phyloP scores from a whole-genome alignment of 2,113 vertebrate genomes.

The Callaeas wilsoni region DNA sequence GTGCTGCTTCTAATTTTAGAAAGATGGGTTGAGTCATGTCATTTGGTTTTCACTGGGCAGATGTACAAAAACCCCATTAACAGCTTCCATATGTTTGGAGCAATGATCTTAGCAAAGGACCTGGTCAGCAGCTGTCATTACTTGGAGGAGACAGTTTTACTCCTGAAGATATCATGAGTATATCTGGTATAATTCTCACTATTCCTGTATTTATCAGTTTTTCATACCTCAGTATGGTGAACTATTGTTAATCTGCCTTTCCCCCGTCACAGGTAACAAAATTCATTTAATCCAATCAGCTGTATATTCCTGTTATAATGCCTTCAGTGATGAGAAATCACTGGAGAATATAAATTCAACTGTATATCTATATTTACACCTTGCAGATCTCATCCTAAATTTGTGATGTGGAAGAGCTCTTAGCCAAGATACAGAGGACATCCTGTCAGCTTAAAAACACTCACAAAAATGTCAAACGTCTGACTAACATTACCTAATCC shows the following conservation, averaged over 20 bases:
- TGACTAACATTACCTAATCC: neutral
- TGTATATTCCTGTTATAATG: neutral
- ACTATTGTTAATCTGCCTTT: neutral
- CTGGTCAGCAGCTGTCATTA: neutral
- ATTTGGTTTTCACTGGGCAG: neutral
- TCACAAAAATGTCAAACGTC: neutral
- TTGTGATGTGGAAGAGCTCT: neutral
- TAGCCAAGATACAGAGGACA: neutral
- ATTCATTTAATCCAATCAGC: neutral
- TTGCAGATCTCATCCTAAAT: neutral
- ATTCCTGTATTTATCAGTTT: neutral
- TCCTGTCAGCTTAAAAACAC: neutral
- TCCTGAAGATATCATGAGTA: neutral
- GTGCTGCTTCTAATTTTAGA: neutral
- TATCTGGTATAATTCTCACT: neutral
- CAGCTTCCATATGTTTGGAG: neutral
- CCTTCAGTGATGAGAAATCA: neutral
- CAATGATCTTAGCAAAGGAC: neutral
- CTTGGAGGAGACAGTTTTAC: neutral
- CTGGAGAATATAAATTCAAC: neutral
- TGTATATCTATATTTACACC: neutral
- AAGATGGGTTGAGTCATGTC: neutral
- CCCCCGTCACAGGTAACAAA: neutral
- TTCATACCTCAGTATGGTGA: neutral
- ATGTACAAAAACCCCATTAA: neutral